Percentiles rank a stretch among this genome's conserved stretches.
Conservation (phyloP, 2,113 vertebrate genomes). For the Etheostoma spectabile region DNA sequence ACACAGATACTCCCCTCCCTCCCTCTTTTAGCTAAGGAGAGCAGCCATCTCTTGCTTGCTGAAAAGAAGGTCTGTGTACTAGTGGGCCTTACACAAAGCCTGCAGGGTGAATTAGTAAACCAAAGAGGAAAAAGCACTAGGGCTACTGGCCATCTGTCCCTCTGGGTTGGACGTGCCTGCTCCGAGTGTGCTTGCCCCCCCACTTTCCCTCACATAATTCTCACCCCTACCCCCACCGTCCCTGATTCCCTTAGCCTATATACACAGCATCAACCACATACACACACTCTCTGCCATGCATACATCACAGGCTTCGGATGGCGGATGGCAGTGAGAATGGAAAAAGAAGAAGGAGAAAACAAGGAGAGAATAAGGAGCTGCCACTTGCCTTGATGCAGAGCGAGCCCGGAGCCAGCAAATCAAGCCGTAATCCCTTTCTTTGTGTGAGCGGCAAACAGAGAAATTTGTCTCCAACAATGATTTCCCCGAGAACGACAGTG, state of each 20-base stretch:
- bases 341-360: conserved; percentile 36
- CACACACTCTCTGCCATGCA: conserved; percentile 60
- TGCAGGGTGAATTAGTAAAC: conserved; percentile 87
- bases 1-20: conserved; percentile 47
- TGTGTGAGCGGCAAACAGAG: conserved; percentile 86
- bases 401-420: conserved; percentile 82
- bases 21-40: conserved; percentile 60
- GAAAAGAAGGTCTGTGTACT: conserved; percentile 82
- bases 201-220: conserved; percentile 71
- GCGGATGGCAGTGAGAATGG: conserved; percentile 46
- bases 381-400: conserved; percentile 88
- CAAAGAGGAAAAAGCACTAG: conserved; percentile 79
- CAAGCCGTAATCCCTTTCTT: conserved; percentile 90
- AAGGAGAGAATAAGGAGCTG: conserved; percentile 69
- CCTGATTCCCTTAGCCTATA: conserved; percentile 78
- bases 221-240: conserved; percentile 77
- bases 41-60: conserved; percentile 81
- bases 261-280: conserved; percentile 76
- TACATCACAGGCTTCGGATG: conserved; percentile 71
- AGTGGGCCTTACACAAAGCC: conserved; percentile 89
- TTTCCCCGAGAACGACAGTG: conserved; percentile 85
- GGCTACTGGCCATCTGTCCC: conserved; percentile 93
- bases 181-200: conserved; percentile 63
- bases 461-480: conserved; percentile 87
- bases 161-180: conserved; percentile 81